A percentile compares a stretch with the other conserved stretches of the same genome.
These are phyloP conservation scores for Heliothis peltigera DNA, from an alignment of 2,888 invertebrate genomes.

Conservation along the genomic window DNA sequence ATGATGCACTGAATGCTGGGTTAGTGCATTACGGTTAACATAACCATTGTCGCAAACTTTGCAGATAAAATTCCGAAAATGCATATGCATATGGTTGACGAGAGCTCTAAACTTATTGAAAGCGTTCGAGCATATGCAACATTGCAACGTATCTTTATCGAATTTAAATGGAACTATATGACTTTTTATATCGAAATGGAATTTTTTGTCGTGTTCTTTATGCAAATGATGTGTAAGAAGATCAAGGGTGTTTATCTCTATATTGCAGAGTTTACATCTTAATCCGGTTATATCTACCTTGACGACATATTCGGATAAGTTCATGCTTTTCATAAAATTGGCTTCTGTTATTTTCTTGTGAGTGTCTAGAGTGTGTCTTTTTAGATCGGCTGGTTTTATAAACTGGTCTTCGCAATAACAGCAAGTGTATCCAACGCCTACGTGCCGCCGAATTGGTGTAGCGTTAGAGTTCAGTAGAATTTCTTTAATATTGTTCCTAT, in stretches of 20 bases:
- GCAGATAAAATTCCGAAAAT: constrained; percentile 71
- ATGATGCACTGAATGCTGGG: constrained; percentile 61
- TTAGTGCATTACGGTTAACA: constrained; percentile 61
- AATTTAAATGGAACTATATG: constrained; percentile 74
- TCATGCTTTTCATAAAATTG: constrained; percentile 66
- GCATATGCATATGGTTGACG: constrained; percentile 72
- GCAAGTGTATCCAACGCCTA: constrained; percentile 71
- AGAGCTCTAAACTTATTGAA: constrained; percentile 52
- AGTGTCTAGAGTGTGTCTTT: constrained; percentile 65
- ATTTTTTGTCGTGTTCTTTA: constrained; percentile 54
- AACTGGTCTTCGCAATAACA: constrained; percentile 68
- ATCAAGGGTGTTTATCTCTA: constrained; percentile 52
- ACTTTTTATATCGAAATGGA: constrained; percentile 62
- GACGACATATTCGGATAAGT: constrained; percentile 67
- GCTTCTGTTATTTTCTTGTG: constrained; percentile 62
- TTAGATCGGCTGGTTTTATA: constrained; percentile 66
- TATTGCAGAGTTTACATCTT: constrained; percentile 50
- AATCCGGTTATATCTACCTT: constrained; percentile 73
- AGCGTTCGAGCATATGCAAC: constrained; percentile 39
- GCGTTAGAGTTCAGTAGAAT: constrained; percentile 73
- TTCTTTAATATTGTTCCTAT: constrained; percentile 67
- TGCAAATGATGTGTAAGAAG: constrained; percentile 57
- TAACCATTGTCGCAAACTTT: constrained; percentile 65
- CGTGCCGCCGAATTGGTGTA: constrained; percentile 71
- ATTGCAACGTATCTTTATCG: constrained; percentile 52